phyloP scores from a whole-genome alignment of 35 echinoderm and acorn worm species.

The Hemicentrotus pulcherrimus region DNA sequence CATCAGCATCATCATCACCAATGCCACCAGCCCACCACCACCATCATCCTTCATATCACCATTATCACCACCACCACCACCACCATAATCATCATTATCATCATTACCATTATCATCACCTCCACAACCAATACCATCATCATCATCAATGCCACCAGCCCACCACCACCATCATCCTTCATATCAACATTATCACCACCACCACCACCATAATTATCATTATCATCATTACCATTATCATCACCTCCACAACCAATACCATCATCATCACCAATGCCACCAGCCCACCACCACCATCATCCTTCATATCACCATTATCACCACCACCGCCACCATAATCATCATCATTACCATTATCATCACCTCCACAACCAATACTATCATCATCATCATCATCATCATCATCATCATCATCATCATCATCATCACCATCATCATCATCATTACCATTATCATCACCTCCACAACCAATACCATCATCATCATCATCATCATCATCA shows the following conservation, averaged over 20 bases:
- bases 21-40: background rate
- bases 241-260: background rate
- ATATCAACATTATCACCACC: background rate
- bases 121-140: background rate
- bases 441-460: background rate
- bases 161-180: background rate
- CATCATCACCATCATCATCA: background rate
- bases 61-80: background rate
- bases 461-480: background rate
- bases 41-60: background rate
- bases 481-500: background rate
- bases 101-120: background rate
- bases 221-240: background rate
- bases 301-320: background rate
- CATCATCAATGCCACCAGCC: background rate
- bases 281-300: background rate
- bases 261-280: background rate
- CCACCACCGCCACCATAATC: background rate
- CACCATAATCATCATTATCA: background rate
- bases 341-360: background rate
- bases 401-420: background rate
- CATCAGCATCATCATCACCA: background rate
- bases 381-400: constrained; percentile 27
- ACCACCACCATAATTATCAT: constrained; percentile 13
- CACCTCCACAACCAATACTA: background rate